These are phyloP conservation scores for Colinus virginianus DNA, from an alignment of 2,113 vertebrate species.

Conservation along the genomic window DNA sequence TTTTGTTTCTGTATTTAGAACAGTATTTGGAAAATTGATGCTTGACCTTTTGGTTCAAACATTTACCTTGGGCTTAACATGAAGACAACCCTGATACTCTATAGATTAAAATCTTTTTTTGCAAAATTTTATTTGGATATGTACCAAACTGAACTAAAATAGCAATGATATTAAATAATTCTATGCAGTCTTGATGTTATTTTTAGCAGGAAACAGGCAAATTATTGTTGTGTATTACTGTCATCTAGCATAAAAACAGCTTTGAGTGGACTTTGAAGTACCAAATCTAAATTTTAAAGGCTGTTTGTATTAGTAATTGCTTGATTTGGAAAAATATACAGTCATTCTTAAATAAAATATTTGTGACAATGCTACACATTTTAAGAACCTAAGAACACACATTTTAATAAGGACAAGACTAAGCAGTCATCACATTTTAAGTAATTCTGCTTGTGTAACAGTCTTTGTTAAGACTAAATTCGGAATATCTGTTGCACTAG, in stretches of 20 bases:
- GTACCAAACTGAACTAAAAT: not conserved
- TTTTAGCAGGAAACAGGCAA: not conserved
- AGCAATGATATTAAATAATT: not conserved
- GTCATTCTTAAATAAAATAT: not conserved
- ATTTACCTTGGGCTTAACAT: not conserved
- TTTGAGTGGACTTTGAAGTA: not conserved
- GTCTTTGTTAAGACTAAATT: not conserved
- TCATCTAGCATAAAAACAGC: not conserved
- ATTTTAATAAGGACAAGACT: not conserved
- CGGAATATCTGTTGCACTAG: not conserved
- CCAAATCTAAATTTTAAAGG: not conserved
- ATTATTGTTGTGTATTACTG: not conserved
- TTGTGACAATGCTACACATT: not conserved
- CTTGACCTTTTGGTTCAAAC: not conserved
- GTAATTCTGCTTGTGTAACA: not conserved
- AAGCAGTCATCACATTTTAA: rapidly evolving
- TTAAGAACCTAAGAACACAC: not conserved
- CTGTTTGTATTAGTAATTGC: not conserved
- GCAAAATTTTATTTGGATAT: not conserved
- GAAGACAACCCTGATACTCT: not conserved
- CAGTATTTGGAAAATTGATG: not conserved
- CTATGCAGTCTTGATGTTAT: not conserved
- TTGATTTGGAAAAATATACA: not conserved
- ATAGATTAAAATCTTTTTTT: not conserved
- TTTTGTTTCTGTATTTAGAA: not conserved